These are phyloP conservation scores for Myanophis thanlyinensis DNA, from an alignment of 2,113 vertebrate genomes.

Conservation along the genomic window DNA sequence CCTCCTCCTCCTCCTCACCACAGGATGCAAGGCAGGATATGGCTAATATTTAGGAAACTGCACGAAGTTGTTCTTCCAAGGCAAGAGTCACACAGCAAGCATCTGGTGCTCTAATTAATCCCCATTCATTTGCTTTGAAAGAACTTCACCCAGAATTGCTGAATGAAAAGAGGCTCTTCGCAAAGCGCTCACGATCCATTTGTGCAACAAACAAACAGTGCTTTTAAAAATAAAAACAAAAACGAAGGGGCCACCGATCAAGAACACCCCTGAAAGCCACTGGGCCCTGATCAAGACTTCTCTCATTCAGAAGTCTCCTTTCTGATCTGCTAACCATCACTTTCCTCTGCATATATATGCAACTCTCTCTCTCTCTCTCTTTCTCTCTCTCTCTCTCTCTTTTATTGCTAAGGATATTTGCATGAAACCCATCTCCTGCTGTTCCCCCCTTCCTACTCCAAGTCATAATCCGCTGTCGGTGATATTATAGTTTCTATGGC, in stretches of 20 bases:
- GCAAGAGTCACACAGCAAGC: not conserved
- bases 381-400: slow-evolving; percentile 19
- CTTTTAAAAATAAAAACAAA: not conserved
- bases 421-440: slow-evolving; percentile 55
- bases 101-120: slow-evolving; percentile 33
- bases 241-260: not conserved
- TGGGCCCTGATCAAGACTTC: not conserved
- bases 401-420: slow-evolving; percentile 43
- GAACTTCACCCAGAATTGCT: slow-evolving; percentile 15
- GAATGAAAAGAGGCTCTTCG: not conserved
- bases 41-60: not conserved
- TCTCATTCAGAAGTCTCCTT: not conserved
- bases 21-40: fast-evolving
- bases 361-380: slow-evolving; percentile 6
- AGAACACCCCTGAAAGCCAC: not conserved
- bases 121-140: slow-evolving; percentile 14
- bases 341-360: slow-evolving; percentile 34
- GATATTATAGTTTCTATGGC: slow-evolving; percentile 47
- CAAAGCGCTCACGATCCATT: not conserved
- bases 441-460: slow-evolving; percentile 36
- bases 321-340: not conserved
- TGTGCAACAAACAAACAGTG: not conserved
- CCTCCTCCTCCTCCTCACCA: not conserved
- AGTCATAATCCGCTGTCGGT: slow-evolving; percentile 33
- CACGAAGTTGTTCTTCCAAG: slow-evolving; percentile 21